These are phyloP conservation scores for Oncorhynchus gorbuscha DNA, from an alignment of 2,113 vertebrate genomes.

Conservation along the genomic window DNA sequence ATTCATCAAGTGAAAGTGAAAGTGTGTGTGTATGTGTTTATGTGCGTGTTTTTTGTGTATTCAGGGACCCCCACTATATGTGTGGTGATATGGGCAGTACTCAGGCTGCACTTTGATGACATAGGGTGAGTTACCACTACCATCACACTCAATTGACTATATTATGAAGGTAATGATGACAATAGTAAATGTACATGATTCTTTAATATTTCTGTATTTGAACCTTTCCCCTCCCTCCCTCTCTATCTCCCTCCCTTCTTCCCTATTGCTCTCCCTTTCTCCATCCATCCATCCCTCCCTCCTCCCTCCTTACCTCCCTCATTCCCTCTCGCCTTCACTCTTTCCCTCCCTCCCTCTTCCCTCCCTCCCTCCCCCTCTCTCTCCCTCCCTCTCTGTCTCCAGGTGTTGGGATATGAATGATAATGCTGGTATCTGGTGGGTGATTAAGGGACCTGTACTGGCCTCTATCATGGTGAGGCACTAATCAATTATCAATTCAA, in stretches of 20 bases:
- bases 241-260: too few relatives aligned
- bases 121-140: slow-evolving; percentile 77
- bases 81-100: slow-evolving; percentile 89
- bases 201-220: background rate
- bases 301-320: too few relatives aligned
- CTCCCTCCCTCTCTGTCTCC: background rate
- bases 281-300: too few relatives aligned
- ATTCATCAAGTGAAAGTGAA: background rate
- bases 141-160: background rate
- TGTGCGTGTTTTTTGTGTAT: background rate
- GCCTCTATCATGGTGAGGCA: slow-evolving; percentile 91
- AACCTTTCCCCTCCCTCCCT: too few relatives aligned
- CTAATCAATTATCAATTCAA: background rate
- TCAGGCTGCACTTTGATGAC: slow-evolving; percentile 90
- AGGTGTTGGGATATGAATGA: slow-evolving; percentile 98
- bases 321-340: background rate
- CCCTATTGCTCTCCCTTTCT: background rate
- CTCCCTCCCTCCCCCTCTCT: too few relatives aligned
- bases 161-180: background rate
- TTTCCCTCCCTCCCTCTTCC: too few relatives aligned
- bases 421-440: slow-evolving; percentile 96
- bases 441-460: slow-evolving; percentile 95
- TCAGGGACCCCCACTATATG: slow-evolving; percentile 91
- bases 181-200: background rate
- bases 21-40: background rate